Percentiles rank a stretch among this genome's conserved stretches.
These are phyloP conservation scores for Drosophila subobscura DNA, from an alignment of 1,140 invertebrate species.

Conservation along the genomic window DNA sequence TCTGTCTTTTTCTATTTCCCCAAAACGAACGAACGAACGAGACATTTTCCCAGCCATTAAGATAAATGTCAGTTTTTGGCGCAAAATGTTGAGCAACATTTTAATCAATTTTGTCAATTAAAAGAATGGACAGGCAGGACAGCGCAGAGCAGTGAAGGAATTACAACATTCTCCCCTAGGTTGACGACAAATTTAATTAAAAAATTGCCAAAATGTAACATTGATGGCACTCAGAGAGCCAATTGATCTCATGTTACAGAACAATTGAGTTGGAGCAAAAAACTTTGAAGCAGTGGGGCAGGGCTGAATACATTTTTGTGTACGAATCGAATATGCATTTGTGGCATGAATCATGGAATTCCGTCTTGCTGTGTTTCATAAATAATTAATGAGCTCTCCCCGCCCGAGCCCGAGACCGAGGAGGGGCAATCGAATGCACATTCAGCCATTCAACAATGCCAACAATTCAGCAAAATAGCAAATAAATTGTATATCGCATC, in stretches of 20 bases:
- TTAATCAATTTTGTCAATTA: constrained; percentile 81
- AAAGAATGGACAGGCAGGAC: constrained; percentile 49
- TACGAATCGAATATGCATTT: constrained; percentile 13
- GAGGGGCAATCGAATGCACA: constrained; percentile 38
- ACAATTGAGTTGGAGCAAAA: constrained; percentile 50
- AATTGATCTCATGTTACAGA: constrained; percentile 55
- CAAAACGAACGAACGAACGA: constrained; percentile 1
- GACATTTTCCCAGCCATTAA: constrained; percentile 65
- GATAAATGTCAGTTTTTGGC: constrained; percentile 75
- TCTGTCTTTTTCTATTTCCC: constrained; percentile 36
- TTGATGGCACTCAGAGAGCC: constrained; percentile 28
- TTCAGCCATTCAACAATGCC: constrained; percentile 41
- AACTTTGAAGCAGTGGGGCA: constrained; percentile 21
- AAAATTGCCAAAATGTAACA: constrained; percentile 45
- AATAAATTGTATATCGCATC: constrained; percentile 39
- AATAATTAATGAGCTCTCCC: constrained; percentile 72
- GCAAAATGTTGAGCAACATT: constrained; percentile 75
- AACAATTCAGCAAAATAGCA: constrained; percentile 43
- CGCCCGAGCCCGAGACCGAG: no score
- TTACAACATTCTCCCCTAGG: constrained; percentile 25
- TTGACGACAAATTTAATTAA: constrained; percentile 65
- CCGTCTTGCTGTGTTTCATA: constrained; percentile 50
- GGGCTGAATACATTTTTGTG: constrained; percentile 3
- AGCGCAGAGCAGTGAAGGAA: neutral
- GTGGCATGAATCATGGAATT: constrained; percentile 51